These are phyloP conservation scores for Macrobrachium rosenbergii DNA, from an alignment of 1,140 invertebrate genomes.

Conservation along the genomic window DNA sequence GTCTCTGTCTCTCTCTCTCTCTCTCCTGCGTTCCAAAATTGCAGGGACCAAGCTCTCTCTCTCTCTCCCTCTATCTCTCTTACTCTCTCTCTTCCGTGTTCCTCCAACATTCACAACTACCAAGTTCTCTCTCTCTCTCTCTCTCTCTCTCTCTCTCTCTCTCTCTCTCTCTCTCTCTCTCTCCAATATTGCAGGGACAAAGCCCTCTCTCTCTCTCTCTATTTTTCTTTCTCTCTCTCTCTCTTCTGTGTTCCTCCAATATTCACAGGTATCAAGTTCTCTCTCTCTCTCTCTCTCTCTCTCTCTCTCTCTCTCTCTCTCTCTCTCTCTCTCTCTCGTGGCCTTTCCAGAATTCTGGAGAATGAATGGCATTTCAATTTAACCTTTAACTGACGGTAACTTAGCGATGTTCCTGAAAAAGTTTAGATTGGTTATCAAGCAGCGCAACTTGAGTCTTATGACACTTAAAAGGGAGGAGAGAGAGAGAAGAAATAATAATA, in stretches of 20 bases:
- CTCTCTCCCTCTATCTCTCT: background rate
- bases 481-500: too few relatives aligned
- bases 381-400: too few relatives aligned
- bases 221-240: background rate
- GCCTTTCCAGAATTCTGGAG: background rate
- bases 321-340: slow-evolving; percentile 35
- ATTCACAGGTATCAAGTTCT: background rate
- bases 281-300: background rate
- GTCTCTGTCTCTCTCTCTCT: too few relatives aligned
- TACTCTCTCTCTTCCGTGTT: too few relatives aligned
- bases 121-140: background rate
- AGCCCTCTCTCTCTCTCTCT: background rate
- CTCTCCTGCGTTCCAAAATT: too few relatives aligned
- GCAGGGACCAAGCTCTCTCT: background rate
- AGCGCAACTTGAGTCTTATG: too few relatives aligned
- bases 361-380: background rate
- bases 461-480: too few relatives aligned
- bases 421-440: too few relatives aligned
- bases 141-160: background rate
- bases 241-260: background rate
- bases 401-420: too few relatives aligned
- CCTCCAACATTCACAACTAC: background rate
- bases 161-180: background rate
- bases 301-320: slow-evolving; percentile 18
- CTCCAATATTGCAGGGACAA: background rate